Evolutionary conservation across 2,888 invertebrate species (phyloP).

Genomic region (Orthonevra nobilis): DNA sequence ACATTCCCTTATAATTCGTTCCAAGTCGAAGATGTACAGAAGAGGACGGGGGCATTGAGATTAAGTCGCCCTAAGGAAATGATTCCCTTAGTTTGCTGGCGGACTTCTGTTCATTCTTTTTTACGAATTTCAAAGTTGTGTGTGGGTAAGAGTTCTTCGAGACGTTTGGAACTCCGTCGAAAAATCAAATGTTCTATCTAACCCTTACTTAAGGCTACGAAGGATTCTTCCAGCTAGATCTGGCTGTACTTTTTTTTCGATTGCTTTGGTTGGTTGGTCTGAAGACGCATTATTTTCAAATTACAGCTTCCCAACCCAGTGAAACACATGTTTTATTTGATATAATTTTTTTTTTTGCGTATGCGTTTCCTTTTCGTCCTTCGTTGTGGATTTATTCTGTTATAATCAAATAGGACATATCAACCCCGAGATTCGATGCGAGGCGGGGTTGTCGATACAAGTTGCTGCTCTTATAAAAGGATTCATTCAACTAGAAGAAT

Average conservation of each 20-base stretch:
- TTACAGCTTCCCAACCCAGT: constrained; percentile 44
- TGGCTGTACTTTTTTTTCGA: no score
- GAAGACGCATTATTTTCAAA: constrained; percentile 67
- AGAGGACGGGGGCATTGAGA: not conserved
- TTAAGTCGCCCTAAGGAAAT: no score
- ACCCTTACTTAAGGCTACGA: no score
- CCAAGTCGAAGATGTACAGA: constrained; percentile 13
- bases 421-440: constrained; percentile 15
- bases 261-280: constrained; percentile 12
- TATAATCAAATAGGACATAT: constrained; percentile 55
- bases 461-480: constrained; percentile 52
- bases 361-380: constrained; percentile 9
- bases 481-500: constrained; percentile 63
- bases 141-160: no score
- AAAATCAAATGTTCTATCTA: no score
- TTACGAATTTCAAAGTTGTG: no score
- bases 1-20: constrained; percentile 63
- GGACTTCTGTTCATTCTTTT: constrained; percentile 27
- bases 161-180: no score
- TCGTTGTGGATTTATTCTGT: constrained; percentile 50
- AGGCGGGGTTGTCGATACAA: constrained; percentile 48
- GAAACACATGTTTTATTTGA: constrained; percentile 66
- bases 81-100: constrained; percentile 18
- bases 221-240: no score
- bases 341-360: constrained; percentile 15